Percentiles rank a stretch among this genome's conserved stretches.
Evolutionary conservation across 2,888 invertebrate species (phyloP).

Genomic region (Zygothrica quintamaculata): DNA sequence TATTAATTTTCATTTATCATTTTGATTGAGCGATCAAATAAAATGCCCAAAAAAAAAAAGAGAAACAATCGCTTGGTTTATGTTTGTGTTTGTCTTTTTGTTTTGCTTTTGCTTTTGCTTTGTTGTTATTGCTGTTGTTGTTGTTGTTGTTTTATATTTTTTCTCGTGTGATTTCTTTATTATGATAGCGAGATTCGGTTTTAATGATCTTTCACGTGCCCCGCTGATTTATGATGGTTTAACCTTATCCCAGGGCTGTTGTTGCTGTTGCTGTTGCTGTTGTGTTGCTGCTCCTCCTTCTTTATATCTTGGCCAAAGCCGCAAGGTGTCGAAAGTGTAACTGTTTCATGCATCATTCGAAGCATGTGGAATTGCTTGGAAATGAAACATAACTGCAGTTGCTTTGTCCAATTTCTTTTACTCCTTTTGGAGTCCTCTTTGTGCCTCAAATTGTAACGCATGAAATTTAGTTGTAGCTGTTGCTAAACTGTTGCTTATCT

Average conservation of each 20-base stretch:
- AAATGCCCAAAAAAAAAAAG: constrained; percentile 50
- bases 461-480: background rate
- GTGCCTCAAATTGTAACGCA: too few species aligned
- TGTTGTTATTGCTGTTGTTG: constrained; percentile 13
- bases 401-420: too few species aligned
- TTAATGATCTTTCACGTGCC: constrained; percentile 71
- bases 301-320: constrained; percentile 17
- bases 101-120: constrained; percentile 10
- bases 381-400: background rate
- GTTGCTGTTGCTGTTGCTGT: background rate
- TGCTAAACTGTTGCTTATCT: background rate
- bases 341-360: constrained; percentile 23
- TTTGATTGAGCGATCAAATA: constrained; percentile 84
- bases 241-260: constrained; percentile 44
- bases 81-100: background rate
- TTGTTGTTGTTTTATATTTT: constrained; percentile 36
- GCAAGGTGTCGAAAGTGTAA: constrained; percentile 78
- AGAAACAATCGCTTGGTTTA: constrained; percentile 42
- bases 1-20: constrained; percentile 84
- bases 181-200: constrained; percentile 77
- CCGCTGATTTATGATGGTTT: constrained; percentile 73
- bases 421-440: too few species aligned
- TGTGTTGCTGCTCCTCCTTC: background rate
- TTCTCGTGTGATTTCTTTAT: constrained; percentile 81
- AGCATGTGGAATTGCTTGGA: background rate